A percentile compares a stretch with the other conserved stretches of the same genome.
phyloP scores from a whole-genome alignment of 2,113 vertebrate genomes.

The Gymnocephalus cernua region DNA sequence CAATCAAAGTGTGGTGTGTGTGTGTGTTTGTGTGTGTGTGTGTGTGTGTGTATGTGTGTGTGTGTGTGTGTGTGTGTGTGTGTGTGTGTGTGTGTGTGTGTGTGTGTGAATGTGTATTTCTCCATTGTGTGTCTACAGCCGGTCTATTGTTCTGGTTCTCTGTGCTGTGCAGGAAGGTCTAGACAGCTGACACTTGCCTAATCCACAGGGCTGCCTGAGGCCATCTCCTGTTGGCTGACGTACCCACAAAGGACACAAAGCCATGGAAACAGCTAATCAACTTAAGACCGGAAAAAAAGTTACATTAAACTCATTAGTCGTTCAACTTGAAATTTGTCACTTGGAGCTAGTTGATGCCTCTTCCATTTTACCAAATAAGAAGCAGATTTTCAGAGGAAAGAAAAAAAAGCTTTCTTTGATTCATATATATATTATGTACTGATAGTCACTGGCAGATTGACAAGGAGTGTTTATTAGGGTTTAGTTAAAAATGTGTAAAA shows the following conservation, averaged over 20 bases:
- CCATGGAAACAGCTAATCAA: background rate
- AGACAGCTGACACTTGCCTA: conserved; percentile 74
- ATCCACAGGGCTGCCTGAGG: conserved; percentile 60
- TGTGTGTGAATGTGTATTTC: conserved; percentile 50
- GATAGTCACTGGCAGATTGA: background rate
- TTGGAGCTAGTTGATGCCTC: background rate
- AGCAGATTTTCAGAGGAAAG: background rate
- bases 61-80: no score
- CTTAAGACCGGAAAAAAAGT: background rate
- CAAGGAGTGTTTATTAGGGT: background rate
- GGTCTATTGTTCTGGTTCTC: conserved; percentile 65
- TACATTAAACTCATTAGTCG: background rate
- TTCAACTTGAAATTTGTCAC: background rate
- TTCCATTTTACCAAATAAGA: background rate
- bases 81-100: conserved; percentile 14
- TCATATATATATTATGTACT: background rate
- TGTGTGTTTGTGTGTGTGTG: no score
- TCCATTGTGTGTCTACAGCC: conserved; percentile 58
- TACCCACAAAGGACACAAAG: conserved; percentile 14
- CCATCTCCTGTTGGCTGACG: conserved; percentile 51
- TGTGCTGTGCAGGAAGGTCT: conserved; percentile 61
- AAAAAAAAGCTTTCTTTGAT: no score
- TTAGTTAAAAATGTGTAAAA: background rate
- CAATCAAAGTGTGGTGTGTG: conserved; percentile 11
- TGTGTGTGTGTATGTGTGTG: no score